phyloP scores from a whole-genome alignment of 2,888 invertebrate genomes.

The Eristalis intricaria region DNA sequence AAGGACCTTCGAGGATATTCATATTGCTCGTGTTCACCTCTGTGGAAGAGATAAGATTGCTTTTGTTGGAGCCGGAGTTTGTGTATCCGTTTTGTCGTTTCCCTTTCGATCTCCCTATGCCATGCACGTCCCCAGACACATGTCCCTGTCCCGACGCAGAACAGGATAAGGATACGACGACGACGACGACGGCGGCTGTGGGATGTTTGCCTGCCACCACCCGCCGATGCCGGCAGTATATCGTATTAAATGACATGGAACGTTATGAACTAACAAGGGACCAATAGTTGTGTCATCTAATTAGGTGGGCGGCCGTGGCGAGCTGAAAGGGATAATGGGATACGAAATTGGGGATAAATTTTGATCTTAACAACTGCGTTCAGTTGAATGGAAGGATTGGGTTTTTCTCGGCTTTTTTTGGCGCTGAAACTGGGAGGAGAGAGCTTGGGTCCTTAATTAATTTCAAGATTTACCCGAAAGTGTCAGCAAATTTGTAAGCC shows the following conservation, averaged over 20 bases:
- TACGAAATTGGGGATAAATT: conserved; percentile 31
- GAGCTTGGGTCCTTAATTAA: not conserved
- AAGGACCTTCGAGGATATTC: conserved; percentile 55
- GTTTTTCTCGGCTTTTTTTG: not conserved
- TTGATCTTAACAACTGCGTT: conserved; percentile 29
- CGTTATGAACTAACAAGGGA: conserved; percentile 71
- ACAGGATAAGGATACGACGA: conserved; percentile 53
- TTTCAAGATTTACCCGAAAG: not conserved
- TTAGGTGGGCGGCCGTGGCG: conserved; percentile 51
- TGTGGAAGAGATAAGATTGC: conserved; percentile 71
- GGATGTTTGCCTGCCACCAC: conserved; percentile 5
- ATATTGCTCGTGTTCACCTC: conserved; percentile 62
- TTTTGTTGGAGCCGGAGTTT: conserved; percentile 43
- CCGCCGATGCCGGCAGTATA: conserved; percentile 26
- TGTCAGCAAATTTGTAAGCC: not conserved
- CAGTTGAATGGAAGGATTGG: not conserved
- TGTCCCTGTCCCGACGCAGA: not conserved
- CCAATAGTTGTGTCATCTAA: conserved; percentile 67
- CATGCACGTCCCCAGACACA: conserved; percentile 45
- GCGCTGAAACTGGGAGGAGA: too few relatives aligned
- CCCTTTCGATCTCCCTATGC: not conserved
- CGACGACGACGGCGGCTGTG: not conserved
- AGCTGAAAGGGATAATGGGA: not conserved
- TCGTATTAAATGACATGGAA: conserved; percentile 71
- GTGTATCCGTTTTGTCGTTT: conserved; percentile 13